Evolutionary conservation across 2,888 invertebrate species (phyloP).

Genomic region (Synergus itoensis): DNA sequence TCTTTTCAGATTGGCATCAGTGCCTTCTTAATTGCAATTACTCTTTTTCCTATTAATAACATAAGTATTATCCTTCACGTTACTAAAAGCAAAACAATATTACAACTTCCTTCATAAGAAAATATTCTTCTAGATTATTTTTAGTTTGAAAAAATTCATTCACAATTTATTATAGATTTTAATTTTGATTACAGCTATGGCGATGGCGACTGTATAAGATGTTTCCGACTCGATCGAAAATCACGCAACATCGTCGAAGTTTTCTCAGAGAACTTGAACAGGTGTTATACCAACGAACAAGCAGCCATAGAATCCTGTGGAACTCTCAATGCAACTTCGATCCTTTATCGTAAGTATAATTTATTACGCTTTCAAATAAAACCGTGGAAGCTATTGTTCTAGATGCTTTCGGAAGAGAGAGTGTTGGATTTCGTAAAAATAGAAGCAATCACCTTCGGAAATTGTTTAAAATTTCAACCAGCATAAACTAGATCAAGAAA

Average conservation of each 20-base stretch:
- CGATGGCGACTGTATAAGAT: conserved; percentile 81
- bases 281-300: conserved; percentile 82
- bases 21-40: conserved; percentile 26
- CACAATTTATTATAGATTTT: background rate
- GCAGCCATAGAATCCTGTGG: conserved; percentile 81
- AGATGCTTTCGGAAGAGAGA: too few relatives aligned
- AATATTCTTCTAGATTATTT: background rate
- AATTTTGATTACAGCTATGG: conserved; percentile 77
- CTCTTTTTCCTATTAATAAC: conserved; percentile 10
- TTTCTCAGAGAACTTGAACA: conserved; percentile 81
- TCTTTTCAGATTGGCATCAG: conserved; percentile 25
- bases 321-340: conserved; percentile 74
- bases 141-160: background rate
- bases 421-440: too few relatives aligned
- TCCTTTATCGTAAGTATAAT: conserved; percentile 81
- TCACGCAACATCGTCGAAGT: conserved; percentile 83
- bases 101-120: background rate
- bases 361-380: background rate
- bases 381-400: too few relatives aligned
- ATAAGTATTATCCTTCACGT: background rate
- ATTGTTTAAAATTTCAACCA: too few relatives aligned
- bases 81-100: background rate
- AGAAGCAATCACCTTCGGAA: too few relatives aligned
- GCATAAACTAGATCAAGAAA: background rate
- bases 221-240: conserved; percentile 81